A percentile compares a stretch with the other conserved stretches of the same genome.
Conservation (phyloP, 2,888 invertebrate genomes). For the Siphlonurus alternatus region DNA sequence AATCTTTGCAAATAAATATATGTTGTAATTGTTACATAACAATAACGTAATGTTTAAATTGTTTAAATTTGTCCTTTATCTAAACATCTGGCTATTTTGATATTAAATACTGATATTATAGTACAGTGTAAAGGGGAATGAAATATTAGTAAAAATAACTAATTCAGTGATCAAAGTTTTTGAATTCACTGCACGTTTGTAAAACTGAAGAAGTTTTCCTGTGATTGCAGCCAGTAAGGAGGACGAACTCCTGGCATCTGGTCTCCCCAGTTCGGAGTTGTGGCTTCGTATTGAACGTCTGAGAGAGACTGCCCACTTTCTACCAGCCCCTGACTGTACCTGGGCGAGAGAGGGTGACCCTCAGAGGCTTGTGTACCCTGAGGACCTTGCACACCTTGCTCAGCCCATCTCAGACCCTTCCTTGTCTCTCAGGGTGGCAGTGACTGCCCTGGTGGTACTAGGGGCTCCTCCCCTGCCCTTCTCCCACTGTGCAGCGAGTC, state of each 20-base stretch:
- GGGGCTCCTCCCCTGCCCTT: slow-evolving; percentile 8
- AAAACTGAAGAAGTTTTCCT: no score
- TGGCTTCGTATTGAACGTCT: slow-evolving; percentile 60
- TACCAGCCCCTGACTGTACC: slow-evolving; percentile 30
- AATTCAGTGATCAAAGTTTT: no score
- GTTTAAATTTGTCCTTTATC: no score
- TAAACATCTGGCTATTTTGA: no score
- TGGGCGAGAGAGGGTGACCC: slow-evolving; percentile 26
- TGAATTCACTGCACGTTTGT: no score
- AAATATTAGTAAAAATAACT: no score
- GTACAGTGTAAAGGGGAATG: no score
- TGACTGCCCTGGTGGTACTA: slow-evolving; percentile 31
- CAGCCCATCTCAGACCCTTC: slow-evolving; percentile 42
- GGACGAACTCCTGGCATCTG: slow-evolving; percentile 40
- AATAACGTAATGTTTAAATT: no score
- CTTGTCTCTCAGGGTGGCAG: slow-evolving; percentile 40
- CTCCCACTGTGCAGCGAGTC: neutral
- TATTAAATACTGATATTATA: no score
- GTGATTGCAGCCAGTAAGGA: slow-evolving; percentile 35
- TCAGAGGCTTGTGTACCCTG: slow-evolving; percentile 44
- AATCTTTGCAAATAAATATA: no score
- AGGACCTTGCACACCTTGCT: slow-evolving; percentile 47
- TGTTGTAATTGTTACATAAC: no score
- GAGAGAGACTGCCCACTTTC: slow-evolving; percentile 54
- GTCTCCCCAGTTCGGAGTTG: slow-evolving; percentile 51